phyloP scores from a whole-genome alignment of 2,888 invertebrate species.

The Heliothis peltigera region DNA sequence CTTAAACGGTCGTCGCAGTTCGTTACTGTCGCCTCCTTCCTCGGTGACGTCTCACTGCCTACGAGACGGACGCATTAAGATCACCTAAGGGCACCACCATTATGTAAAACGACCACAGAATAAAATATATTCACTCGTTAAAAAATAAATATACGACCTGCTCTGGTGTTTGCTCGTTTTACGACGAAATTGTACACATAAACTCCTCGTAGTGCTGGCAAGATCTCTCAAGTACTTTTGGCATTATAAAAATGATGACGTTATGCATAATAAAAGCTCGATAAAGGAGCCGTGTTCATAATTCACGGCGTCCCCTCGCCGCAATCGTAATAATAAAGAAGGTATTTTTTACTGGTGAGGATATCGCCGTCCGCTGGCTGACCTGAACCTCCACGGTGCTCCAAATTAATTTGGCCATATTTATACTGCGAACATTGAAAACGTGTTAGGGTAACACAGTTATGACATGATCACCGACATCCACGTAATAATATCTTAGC shows the following conservation, averaged over 20 bases:
- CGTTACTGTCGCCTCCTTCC: conserved; percentile 83
- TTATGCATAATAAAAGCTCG: conserved; percentile 70
- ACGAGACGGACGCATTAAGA: conserved; percentile 74
- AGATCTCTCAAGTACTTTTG: conserved; percentile 58
- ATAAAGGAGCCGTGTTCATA: conserved; percentile 74
- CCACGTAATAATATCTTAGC: conserved; percentile 35
- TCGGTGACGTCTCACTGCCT: conserved; percentile 84
- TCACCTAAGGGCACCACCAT: conserved; percentile 69
- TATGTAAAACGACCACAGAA: conserved; percentile 69
- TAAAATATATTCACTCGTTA: conserved; percentile 73
- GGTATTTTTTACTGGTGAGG: conserved; percentile 67
- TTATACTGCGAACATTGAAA: conserved; percentile 72
- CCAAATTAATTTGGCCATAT: conserved; percentile 77
- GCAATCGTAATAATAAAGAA: conserved; percentile 70
- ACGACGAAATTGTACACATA: conserved; percentile 63
- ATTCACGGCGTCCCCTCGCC: conserved; percentile 75
- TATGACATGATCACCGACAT: conserved; percentile 50
- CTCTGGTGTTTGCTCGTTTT: conserved; percentile 58
- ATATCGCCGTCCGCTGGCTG: conserved; percentile 64
- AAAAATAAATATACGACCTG: conserved; percentile 68
- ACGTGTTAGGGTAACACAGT: conserved; percentile 65
- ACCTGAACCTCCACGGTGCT: conserved; percentile 71
- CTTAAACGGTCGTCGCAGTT: conserved; percentile 82
- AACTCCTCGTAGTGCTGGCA: conserved; percentile 44
- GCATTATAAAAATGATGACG: conserved; percentile 74